Evolutionary conservation across 2,113 vertebrate genomes (phyloP), one percentile per base, ranked within the genome.

Genomic region (Tragelaphus scriptus): DNA sequence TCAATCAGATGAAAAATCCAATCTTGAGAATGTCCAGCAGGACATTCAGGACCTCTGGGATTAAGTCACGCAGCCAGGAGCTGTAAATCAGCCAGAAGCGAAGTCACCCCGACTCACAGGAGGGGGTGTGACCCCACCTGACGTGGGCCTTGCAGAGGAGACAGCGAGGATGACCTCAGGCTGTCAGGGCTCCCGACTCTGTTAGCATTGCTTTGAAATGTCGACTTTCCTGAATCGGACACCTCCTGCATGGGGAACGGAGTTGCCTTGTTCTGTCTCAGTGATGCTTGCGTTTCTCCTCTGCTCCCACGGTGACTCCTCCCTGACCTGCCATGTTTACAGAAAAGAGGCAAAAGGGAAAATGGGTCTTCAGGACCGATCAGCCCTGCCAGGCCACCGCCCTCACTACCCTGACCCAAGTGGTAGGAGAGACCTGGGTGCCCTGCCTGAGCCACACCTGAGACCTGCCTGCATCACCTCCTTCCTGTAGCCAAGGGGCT

Each of bases 1-100:
- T 97, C 92, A 96, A 63, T 97, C 77, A 79, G 79, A 94, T 85
- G 36, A 96, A 95, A 90, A 90, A 89, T 86, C 25, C 47, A 94
- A 85, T 93, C 95, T 97, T 97, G 77, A 88, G 96, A 98, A 94
- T 56, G 17, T 55, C 95, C 71, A 23, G 44, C 8, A 61, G 82
- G 68, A 71, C 68, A 71, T 95, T 96, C 13, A 71, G 59, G 71
- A 90, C n/a, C 44, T 68, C 80, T 94, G 65, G 90, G 65, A 59
- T 96, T 95, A 88, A 94, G 44, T 36, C 51, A 53, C 3, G 3
- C 88, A 58, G 10, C 14, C 1, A 7, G 40, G n/a, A 89, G 47
- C 51, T 0, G 0, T 97, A 86, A 98, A 91, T 96, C 97, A 94
- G 6, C 6, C 6, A 25, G 97, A 79, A 82, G 21, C 13, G 12